Evolutionary conservation across 2,113 vertebrate genomes (phyloP).

Genomic region (Anhinga anhinga): DNA sequence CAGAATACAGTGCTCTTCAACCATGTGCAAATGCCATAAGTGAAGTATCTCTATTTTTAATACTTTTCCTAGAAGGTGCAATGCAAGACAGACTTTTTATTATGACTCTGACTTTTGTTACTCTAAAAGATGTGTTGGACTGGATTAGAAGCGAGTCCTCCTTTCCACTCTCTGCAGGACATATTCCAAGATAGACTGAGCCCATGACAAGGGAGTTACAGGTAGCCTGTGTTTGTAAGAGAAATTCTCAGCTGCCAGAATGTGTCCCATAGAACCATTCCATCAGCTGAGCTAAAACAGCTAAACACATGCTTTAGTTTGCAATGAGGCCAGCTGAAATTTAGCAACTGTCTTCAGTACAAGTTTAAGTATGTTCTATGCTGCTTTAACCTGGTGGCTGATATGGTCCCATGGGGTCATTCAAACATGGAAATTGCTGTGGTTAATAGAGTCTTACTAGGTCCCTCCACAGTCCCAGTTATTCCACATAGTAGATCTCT

Average conservation of each 20-base stretch:
- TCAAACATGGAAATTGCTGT: background rate
- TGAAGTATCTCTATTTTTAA: background rate
- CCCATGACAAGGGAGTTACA: background rate
- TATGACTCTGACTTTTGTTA: background rate
- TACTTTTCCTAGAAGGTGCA: background rate
- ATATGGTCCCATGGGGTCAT: background rate
- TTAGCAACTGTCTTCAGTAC: background rate
- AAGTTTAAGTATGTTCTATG: background rate
- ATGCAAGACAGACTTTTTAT: background rate
- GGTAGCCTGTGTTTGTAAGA: background rate
- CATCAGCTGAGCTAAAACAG: background rate
- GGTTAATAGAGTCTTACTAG: background rate
- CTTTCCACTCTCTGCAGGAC: background rate
- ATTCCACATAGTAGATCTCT: background rate
- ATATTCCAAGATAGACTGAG: background rate
- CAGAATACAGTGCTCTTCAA: background rate
- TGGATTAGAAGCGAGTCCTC: background rate
- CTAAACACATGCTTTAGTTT: background rate
- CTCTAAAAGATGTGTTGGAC: background rate
- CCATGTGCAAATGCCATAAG: background rate
- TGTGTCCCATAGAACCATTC: background rate
- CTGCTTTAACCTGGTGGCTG: background rate
- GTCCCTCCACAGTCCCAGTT: background rate
- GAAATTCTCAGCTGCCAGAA: background rate
- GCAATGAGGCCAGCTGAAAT: background rate